Evolutionary conservation across 2,113 vertebrate species (phyloP).

Genomic region (Trachemys scripta): DNA sequence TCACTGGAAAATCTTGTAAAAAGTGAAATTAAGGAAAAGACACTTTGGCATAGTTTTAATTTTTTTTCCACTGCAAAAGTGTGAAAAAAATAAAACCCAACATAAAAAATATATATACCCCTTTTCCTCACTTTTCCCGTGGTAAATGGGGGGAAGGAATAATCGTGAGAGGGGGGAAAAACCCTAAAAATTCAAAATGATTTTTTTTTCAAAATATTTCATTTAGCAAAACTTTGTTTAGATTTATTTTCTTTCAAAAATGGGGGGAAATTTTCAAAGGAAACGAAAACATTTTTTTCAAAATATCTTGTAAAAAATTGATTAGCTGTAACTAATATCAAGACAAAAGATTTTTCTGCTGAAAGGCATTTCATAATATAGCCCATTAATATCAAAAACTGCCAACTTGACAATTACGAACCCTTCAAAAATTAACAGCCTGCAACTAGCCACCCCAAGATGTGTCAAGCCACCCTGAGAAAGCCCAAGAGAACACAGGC

Average conservation of each 20-base stretch:
- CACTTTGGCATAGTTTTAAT: background rate
- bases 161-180: background rate
- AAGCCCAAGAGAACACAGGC: no score
- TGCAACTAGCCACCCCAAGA: background rate
- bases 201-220: background rate
- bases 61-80: background rate
- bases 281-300: background rate
- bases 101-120: background rate
- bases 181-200: background rate
- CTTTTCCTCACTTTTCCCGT: background rate
- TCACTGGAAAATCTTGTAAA: background rate
- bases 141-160: background rate
- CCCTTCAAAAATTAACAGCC: background rate
- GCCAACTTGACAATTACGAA: background rate
- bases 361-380: background rate
- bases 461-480: background rate
- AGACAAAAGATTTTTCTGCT: background rate
- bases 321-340: background rate
- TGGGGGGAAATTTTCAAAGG: background rate
- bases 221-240: background rate
- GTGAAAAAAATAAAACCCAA: background rate
- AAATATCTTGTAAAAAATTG: background rate
- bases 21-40: background rate
- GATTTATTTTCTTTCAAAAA: background rate
- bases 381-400: background rate